A percentile compares a stretch with the other conserved stretches of the same genome.
Evolutionary conservation across 2,888 invertebrate species (phyloP).

Genomic region (Drosophila borborema): DNA sequence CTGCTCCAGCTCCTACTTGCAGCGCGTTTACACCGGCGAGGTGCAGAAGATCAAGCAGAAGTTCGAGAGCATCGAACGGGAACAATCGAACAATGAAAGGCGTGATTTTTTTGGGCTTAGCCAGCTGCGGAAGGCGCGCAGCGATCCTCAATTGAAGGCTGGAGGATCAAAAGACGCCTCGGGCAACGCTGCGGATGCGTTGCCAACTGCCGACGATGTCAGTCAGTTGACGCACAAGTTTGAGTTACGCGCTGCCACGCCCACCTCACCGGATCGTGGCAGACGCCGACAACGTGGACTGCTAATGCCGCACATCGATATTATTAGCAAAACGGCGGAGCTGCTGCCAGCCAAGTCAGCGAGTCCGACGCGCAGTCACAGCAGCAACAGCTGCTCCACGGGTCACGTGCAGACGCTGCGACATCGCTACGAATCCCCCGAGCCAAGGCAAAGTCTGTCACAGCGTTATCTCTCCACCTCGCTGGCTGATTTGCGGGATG

Average conservation of each 20-base stretch:
- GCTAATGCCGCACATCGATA: slow-evolving; percentile 94
- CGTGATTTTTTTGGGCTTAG: slow-evolving; percentile 83
- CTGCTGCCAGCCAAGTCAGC: slow-evolving; percentile 80
- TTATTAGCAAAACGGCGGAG: slow-evolving; percentile 94
- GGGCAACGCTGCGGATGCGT: slow-evolving; percentile 78
- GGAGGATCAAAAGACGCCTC: slow-evolving; percentile 86
- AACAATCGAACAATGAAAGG: slow-evolving; percentile 53
- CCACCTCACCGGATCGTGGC: slow-evolving; percentile 83
- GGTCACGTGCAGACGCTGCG: slow-evolving; percentile 90
- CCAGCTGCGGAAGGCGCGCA: slow-evolving; percentile 88
- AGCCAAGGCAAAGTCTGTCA: slow-evolving; percentile 24
- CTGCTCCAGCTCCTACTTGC: slow-evolving; percentile 87
- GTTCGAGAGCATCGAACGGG: slow-evolving; percentile 87
- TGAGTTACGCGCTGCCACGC: slow-evolving; percentile 81
- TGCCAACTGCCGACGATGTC: slow-evolving; percentile 39
- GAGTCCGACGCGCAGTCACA: slow-evolving; percentile 70
- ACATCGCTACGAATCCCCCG: slow-evolving; percentile 87
- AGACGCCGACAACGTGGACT: slow-evolving; percentile 86
- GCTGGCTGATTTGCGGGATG: slow-evolving; percentile 91
- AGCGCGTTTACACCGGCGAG: slow-evolving; percentile 91
- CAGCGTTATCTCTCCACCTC: slow-evolving; percentile 89
- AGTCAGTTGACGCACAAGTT: slow-evolving; percentile 85
- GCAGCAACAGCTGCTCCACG: slow-evolving; percentile 86
- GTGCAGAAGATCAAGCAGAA: slow-evolving; percentile 91
- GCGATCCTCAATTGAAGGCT: slow-evolving; percentile 91